Evolutionary conservation across 2,888 invertebrate species (phyloP), one percentile per base, ranked within the genome.

Genomic region (Platypus cylindrus): DNA sequence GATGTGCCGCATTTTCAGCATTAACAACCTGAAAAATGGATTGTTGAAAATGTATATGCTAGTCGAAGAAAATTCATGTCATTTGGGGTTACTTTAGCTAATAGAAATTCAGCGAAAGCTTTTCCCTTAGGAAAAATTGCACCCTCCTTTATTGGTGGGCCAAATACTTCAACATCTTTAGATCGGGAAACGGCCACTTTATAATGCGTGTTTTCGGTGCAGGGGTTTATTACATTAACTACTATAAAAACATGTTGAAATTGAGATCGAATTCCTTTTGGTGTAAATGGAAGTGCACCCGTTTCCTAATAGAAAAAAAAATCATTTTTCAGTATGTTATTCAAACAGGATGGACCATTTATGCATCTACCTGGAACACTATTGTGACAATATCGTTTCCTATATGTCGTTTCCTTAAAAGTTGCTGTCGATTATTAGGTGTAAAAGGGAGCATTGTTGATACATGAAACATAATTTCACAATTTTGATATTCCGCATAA

Each of bases 321-420:
- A 30, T 11, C 12, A 9, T 30, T 17, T 5, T 3, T 7, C 7
- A 30, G 5, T 5, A 11, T 7, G 11, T n/a, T 30, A 3, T 16
- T 7, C 17, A 5, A 11, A 25, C 11, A n/a, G n/a, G n/a, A 7
- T 20, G 20, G 20, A 7, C 7, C 9, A 20, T 27, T 3, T 5
- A 14, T 3, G 27, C 5, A 14, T 23, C 20, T 36, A 40, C 40
- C 40, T 72, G 82, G 67, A 95, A 97, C 38, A 97, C 85, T 49
- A 97, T 85, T 9, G 94, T 95, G 32, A 95, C 94, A 57, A 95
- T 94, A 65, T 95, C 94, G 60, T 95, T 95, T 49, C 95, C 95
- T 54, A 95, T 94, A 64, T 95, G 94, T 16, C 95, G 75, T 61
- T 95, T 95, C 45, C 95, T 71, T 49, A 93, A 67, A 48, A 95